Base-by-base conservation (phyloP, 2,113 vertebrate genomes). In the Anguilla japonica region DNA sequence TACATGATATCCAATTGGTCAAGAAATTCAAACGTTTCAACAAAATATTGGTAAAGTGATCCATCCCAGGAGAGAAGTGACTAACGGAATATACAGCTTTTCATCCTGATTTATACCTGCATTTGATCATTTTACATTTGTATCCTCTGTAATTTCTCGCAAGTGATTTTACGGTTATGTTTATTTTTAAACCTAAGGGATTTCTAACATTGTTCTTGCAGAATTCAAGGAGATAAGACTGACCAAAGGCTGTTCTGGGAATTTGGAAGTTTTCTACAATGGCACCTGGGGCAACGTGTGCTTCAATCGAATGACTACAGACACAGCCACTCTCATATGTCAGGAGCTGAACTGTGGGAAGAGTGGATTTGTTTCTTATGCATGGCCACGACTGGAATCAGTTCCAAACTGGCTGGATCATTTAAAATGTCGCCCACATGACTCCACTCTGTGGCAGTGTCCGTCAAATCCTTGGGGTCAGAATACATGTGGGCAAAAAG, bases 261-360 rank as follows among this genome's bases (percentile, higher is more conserved):
- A 87, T 1, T 1, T 91, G 57, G 87, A 89, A 43, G 82, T 89
- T 50, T 87, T 87, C 79, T 91, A 90, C 87, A 91, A 90, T 89
- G 85, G 85, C 41, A 88, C 88, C 29, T 90, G 89, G 89, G 89
- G 89, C n/a, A 88, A 85, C 56, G 81, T 90, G 1, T 90, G 91
- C n/a, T 34, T 2, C 5, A 88, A 85, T 84, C 22, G 39, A 8
- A 85, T 90, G 57, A 81, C 86, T 63, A 60, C 14, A 83, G 71
- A 83, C 18, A 90, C 86, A 63, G 88, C 13, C 1, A 86, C 63
- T 79, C 20, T 91, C 39, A 86, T 91, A 63, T 90, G 89, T 57
- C 84, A 82, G 7, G 85, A 92, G 81, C 88, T 91, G 71, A 88
- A 87, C 78, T 89, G 89, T 88, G 88, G 87, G 53, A 80, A 81